Conservation (phyloP, 2,888 invertebrate genomes). For the Epinotia brunnichana region DNA sequence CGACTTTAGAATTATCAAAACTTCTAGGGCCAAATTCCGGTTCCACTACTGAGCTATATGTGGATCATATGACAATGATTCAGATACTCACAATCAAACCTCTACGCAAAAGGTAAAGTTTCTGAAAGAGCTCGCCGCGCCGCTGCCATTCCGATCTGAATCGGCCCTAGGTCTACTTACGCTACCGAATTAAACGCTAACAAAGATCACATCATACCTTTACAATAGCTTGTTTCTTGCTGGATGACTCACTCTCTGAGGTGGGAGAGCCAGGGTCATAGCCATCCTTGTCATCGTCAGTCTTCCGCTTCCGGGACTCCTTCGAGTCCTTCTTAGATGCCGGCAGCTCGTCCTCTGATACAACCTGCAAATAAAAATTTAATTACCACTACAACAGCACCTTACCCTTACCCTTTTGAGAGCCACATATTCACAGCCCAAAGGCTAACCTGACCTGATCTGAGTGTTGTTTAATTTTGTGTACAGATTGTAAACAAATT, state of each 20-base stretch:
- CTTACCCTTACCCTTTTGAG: not conserved
- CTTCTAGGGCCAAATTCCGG: no score
- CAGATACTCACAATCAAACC: no score
- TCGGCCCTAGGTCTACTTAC: not conserved
- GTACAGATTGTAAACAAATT: no score
- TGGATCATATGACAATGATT: no score
- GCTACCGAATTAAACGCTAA: not conserved
- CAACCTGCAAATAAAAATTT: slow-evolving; percentile 74
- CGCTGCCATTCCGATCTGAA: no score
- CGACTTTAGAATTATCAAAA: no score
- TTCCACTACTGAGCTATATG: no score
- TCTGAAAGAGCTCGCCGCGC: no score
- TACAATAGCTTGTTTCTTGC: slow-evolving; percentile 81
- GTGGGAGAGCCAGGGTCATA: slow-evolving; percentile 93
- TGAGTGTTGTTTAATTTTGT: no score
- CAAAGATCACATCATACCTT: slow-evolving; percentile 61
- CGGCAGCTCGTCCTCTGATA: slow-evolving; percentile 92
- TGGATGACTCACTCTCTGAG: slow-evolving; percentile 87
- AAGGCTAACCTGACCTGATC: not conserved
- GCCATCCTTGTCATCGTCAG: slow-evolving; percentile 83
- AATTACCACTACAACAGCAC: not conserved
- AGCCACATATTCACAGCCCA: not conserved
- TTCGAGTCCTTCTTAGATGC: slow-evolving; percentile 84
- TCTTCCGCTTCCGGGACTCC: slow-evolving; percentile 82
- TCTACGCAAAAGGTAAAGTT: no score